phyloP scores from a whole-genome alignment of 2,888 invertebrate genomes.

The Oscheius sp. region DNA sequence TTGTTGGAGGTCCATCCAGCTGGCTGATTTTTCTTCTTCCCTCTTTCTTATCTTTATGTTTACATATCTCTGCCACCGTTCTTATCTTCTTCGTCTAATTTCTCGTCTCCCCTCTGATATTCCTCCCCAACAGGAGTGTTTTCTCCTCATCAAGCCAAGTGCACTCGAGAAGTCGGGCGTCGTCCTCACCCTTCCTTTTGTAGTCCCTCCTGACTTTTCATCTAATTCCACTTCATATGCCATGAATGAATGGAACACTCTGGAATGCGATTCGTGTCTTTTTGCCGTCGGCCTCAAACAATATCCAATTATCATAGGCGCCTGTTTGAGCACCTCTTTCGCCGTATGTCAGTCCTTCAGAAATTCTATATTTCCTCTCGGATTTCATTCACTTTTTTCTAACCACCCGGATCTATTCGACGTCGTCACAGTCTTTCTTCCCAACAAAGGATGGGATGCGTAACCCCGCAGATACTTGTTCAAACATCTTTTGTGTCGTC shows the following conservation, averaged over 20 bases:
- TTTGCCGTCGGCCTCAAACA: slow-evolving; percentile 23
- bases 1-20: neutral
- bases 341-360: neutral
- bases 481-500: too few species aligned
- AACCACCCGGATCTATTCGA: neutral
- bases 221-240: neutral
- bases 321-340: neutral
- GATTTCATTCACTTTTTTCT: neutral
- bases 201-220: neutral
- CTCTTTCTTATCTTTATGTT: too few species aligned
- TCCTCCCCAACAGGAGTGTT: slow-evolving; percentile 16
- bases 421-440: neutral
- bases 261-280: slow-evolving; percentile 23
- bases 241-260: neutral
- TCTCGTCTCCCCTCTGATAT: neutral
- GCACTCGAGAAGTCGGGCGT: slow-evolving; percentile 11
- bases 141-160: slow-evolving; percentile 20
- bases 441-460: too few species aligned
- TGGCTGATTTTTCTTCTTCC: neutral
- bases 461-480: too few species aligned
- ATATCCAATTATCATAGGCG: slow-evolving; percentile 30
- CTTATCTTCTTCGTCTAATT: neutral
- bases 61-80: neutral
- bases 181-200: neutral
- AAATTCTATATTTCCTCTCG: slow-evolving; percentile 1